Evolutionary conservation across 2,797 vertebrate species (phyloP), one percentile per base, ranked within the genome.

Genomic region (Paedocypris micromegethes): DNA sequence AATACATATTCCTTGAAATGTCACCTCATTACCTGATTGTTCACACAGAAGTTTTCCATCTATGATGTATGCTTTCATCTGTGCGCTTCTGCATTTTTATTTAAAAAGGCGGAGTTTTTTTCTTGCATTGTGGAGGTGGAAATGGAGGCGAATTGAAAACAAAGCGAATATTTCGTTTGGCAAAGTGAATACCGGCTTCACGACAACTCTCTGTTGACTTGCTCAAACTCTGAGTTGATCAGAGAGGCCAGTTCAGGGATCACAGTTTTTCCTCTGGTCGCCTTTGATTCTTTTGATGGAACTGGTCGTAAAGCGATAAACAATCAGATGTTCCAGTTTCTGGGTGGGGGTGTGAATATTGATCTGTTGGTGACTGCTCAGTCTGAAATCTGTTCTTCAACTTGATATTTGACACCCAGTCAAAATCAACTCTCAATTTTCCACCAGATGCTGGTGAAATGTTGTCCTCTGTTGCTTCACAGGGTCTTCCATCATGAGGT

Each of bases 141-240:
- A 73, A 41, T 63, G 9, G 0, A 74, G 4, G 9, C 67, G 38
- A 2, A 73, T 8, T 8, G 67, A 62, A 37, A 66, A 70, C 63
- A 66, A 48, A 77, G 67, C 0, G 3, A 37, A 8, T 73, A 52
- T 8, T 73, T 73, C 61, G 69, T 65, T 38, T 64, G 45, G 3
- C 57, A 66, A 0, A 67, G 53, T 37, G 60, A 77, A 9, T 77
- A 77, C 2, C 41, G 40, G 44, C 52, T 70, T 5, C 57, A 70
- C 9, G 71, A 66, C 4, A 71, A 58, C 52, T 72, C 68, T 57
- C 64, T 62, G 57, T 76, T 73, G n/a, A 66, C n/a, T 42, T 73
- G 71, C 45, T 73, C 66, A 6, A 71, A 52, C 5, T 38, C 46
- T 8, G 62, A 73, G 45, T 66, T 74, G 0, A 73, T 9, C n/a